Conservation (phyloP, 2,113 vertebrate species). For the Symphodus melops region DNA sequence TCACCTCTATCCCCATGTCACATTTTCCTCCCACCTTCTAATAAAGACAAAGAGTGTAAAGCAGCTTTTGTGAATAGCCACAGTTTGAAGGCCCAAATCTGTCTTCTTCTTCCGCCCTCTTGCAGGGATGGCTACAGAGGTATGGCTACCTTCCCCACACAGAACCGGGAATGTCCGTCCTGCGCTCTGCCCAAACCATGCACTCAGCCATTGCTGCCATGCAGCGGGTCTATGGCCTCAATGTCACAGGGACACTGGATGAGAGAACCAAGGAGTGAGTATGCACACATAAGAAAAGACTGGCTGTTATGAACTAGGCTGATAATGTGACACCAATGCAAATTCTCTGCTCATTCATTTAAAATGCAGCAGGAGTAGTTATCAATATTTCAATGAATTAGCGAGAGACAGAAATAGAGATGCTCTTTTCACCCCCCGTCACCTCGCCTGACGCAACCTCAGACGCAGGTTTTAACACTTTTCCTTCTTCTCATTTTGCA, state of each 20-base stretch:
- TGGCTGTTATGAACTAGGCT: background rate
- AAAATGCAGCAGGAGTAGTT: conserved; percentile 17
- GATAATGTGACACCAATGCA: conserved; percentile 27
- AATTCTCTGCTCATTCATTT: conserved; percentile 25
- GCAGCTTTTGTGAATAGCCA: conserved; percentile 8
- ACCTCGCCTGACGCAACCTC: conserved; percentile 20
- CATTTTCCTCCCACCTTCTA: conserved; percentile 1
- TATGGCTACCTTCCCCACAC: conserved; percentile 91
- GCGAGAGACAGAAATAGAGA: conserved; percentile 38
- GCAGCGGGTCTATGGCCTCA: conserved; percentile 93
- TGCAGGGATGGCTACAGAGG: conserved; percentile 90
- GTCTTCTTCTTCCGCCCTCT: background rate
- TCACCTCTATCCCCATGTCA: background rate
- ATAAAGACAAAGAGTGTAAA: background rate
- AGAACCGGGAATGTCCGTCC: conserved; percentile 86
- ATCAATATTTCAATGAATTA: conserved; percentile 46
- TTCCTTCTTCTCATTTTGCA: conserved; percentile 78
- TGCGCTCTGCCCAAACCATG: conserved; percentile 89
- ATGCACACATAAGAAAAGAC: conserved; percentile 21
- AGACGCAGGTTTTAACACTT: conserved; percentile 65
- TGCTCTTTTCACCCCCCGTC: conserved; percentile 35
- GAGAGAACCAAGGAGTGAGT: conserved; percentile 92
- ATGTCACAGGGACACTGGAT: conserved; percentile 92
- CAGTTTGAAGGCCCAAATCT: background rate
- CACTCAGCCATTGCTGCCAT: conserved; percentile 91